Base-by-base conservation (phyloP, 1,140 invertebrate species). In the Drosophila arizonae region DNA sequence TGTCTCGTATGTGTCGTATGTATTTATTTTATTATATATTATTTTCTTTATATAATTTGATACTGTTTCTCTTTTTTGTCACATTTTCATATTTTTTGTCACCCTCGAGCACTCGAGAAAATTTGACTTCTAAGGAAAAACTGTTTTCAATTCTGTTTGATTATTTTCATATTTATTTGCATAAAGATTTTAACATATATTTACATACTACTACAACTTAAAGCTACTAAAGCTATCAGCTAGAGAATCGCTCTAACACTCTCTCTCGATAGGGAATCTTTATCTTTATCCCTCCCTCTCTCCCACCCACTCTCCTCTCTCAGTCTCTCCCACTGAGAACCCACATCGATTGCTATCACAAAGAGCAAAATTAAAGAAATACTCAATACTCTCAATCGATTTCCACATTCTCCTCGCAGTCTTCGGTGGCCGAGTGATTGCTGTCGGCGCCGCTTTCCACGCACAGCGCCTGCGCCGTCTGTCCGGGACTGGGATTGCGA, bases 331-430 rank as follows among this genome's bases (percentile, higher is more conserved):
- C 46, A 4, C n/a, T 66, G 75, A 79, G 70, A 79, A 77, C 46
- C 64, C 70, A 67, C 36, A 45, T 17, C 61, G 64, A 69, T 56
- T 45, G 75, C 79, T 87, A 87, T 88, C 82, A 87, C 82, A 87
- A 82, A 57, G 75, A 64, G 24, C 46, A 52, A 76, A 50, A 9
- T 9, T 36, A 1, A 46, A 21, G 36, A 1, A n/a, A 45, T 6
- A 58, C 3, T 5, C n/a, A 43, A 17, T 17, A 17, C 17, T 36
- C 54, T 80, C 36, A 91, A 76, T 91, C 90, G 28, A 91, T 91
- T 72, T 91, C 90, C 57, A 91, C 90, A 77, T 91, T 91, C 71
- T 91, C 90, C 8, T 90, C 87, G 15, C 79, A 75, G 24, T 91
- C 90, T 28, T 86, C 77, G 0, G 61, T 62, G 6, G 41, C 81